Percentiles rank a stretch among this genome's conserved stretches.
These are phyloP conservation scores for Drosophila anomalata DNA, from an alignment of 2,888 invertebrate genomes.

Conservation along the genomic window DNA sequence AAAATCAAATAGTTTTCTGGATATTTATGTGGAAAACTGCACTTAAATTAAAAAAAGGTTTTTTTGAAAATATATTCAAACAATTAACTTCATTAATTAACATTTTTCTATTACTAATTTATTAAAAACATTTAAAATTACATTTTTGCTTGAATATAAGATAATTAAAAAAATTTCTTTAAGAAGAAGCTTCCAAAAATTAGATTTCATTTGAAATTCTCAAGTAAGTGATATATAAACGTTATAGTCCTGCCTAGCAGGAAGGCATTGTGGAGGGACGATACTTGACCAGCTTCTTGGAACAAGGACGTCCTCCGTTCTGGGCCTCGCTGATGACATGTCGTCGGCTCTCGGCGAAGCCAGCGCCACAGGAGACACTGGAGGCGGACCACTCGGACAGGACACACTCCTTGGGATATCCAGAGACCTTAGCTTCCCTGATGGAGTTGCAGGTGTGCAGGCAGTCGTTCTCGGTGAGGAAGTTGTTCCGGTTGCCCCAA, in stretches of 20 bases:
- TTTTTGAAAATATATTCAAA: too few species aligned
- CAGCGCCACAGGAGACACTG: constrained; percentile 91
- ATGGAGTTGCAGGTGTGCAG: constrained; percentile 86
- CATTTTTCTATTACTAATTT: too few species aligned
- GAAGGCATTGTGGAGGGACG: constrained; percentile 81
- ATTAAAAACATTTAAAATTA: too few species aligned
- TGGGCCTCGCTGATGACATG: constrained; percentile 78
- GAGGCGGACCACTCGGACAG: constrained; percentile 92
- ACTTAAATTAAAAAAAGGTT: too few species aligned
- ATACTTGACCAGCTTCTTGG: constrained; percentile 78
- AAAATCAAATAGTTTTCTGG: too few species aligned
- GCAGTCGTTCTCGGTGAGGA: constrained; percentile 92
- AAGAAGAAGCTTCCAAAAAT: neutral
- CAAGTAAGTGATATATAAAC: neutral
- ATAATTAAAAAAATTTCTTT: too few species aligned
- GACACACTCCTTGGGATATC: constrained; percentile 87
- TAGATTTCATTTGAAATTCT: neutral
- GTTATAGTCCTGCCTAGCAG: constrained; percentile 54
- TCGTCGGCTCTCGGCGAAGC: constrained; percentile 86
- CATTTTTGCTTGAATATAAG: too few species aligned
- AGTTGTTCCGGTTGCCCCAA: constrained; percentile 96
- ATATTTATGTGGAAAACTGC: too few species aligned
- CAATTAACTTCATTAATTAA: too few species aligned
- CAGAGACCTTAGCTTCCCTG: neutral
- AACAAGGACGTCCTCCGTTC: constrained; percentile 80